Conservation (phyloP, 2,113 vertebrate genomes). For the Aepyceros melampus region DNA sequence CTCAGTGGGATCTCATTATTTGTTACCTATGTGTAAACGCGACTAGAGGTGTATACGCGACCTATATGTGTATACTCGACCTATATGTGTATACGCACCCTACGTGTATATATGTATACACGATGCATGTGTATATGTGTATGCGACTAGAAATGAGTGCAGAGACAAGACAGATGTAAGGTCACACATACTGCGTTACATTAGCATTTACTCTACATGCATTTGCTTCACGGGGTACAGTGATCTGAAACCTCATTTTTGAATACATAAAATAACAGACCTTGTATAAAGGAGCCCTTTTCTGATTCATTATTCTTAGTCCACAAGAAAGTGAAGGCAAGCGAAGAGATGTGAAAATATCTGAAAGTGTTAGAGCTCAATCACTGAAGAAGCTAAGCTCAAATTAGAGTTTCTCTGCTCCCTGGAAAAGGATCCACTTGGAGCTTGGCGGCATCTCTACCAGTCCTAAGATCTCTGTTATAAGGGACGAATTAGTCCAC, state of each 20-base stretch:
- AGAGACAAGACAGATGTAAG: neutral
- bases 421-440: neutral
- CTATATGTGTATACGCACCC: too few relatives aligned
- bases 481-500: neutral
- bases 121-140: neutral
- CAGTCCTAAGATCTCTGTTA: neutral
- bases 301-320: constrained; percentile 1
- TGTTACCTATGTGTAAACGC: too few relatives aligned
- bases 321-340: neutral
- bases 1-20: constrained; percentile 18
- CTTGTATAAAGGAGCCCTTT: neutral
- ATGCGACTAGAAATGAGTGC: neutral
- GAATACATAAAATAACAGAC: neutral
- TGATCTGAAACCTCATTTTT: neutral
- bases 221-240: neutral
- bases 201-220: neutral
- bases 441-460: neutral
- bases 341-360: neutral
- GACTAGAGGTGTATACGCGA: neutral
- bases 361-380: neutral
- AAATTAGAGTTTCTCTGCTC: neutral
- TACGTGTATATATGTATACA: neutral
- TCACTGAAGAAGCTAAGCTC: neutral
- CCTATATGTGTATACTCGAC: neutral
- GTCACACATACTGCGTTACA: neutral